Evolutionary conservation across 2,113 vertebrate species (phyloP), one percentile per base, ranked within the genome.

Genomic region (Rhipidura dahli): DNA sequence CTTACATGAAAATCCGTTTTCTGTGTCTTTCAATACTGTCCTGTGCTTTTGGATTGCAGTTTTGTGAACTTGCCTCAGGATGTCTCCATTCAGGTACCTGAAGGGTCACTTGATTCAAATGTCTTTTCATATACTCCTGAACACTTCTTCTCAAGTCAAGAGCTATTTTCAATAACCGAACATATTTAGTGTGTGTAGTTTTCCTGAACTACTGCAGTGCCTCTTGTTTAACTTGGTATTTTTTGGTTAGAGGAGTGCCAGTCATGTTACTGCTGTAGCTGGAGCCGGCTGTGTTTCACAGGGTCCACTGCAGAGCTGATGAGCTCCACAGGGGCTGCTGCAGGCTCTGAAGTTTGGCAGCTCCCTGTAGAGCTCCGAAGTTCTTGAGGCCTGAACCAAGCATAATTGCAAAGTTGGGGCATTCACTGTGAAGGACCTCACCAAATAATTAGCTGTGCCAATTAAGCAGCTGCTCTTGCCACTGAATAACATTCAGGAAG

Each of bases 371-470:
- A 75, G 73, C 84, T 87, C 49, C 37, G 69, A 64, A 70, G 60
- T 89, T 96, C 83, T 89, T 75, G 71, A 73, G 56, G 44, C 42
- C 57, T 47, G 33, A 89, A 95, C 88, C 1, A 6, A 84, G 40
- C 81, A 4, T 92, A 87, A 91, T 89, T 89, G 84, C 72, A 42
- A 83, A 95, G 83, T 42, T 91, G 61, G 56, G 64, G 61, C 77
- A n/a, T 87, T 93, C 28, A 15, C 42, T 69, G 65, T 73, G 77
- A 84, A 86, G 83, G 78, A 61, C 73, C 54, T 91, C 70, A 57
- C 66, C 89, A 87, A 85, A 83, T 93, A 97, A 96, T 91, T 94
- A 83, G 51, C 57, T 91, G 73, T 91, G 78, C 84, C 76, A 83
- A 85, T 96, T 89, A 95, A 82, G 70, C 73, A 77, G 81, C 84